Base-by-base conservation (phyloP, 2,113 vertebrate genomes). In the Prietella phreatophila region DNA sequence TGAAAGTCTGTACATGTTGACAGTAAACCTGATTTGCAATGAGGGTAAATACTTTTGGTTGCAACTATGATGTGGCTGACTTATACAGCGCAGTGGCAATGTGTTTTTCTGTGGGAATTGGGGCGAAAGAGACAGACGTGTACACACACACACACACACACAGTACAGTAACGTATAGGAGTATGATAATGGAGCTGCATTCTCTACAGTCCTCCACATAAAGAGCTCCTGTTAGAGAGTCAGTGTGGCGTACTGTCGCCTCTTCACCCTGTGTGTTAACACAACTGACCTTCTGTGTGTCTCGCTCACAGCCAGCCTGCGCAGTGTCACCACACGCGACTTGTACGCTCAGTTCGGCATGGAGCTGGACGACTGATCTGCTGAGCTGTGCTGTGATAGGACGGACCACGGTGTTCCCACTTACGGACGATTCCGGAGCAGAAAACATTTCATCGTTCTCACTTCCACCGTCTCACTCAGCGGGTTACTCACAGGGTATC, bases 301-400 rank as follows among this genome's bases (percentile, higher is more conserved):
- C 15, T 88, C 83, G 42, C 53, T 79, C 90, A 80, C 91, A 99
- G 98, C 97, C 55, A 88, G 95, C 85, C 94, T 97, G 90, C 95
- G 96, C 92, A 97, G 97, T 27, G 95, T 97, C 90, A 97, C 98
- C 91, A 98, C 97, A 82, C 96, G 96, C 91, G 96, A 98, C 67
- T 93, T 99, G 84, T 99, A 99, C 92, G 92, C 94, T 85, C 96
- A 96, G 79, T 99, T 98, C 67, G 96, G 94, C 78, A 94, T 99
- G 92, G 97, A 97, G 55, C 85, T 98, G 84, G 95, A 95, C 0
- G 98, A 99, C 93, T 99, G 91, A 95, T 71, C 53, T 60, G 53
- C 33, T 47, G 10, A 36, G 63, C 33, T 33, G 50, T 15, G 22
- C 78, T 30, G 84, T 85, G 6, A 53, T 55, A 39, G 69, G 53